These are phyloP conservation scores for Myrmecobius fasciatus DNA, from an alignment of 2,113 vertebrate genomes.

Conservation along the genomic window DNA sequence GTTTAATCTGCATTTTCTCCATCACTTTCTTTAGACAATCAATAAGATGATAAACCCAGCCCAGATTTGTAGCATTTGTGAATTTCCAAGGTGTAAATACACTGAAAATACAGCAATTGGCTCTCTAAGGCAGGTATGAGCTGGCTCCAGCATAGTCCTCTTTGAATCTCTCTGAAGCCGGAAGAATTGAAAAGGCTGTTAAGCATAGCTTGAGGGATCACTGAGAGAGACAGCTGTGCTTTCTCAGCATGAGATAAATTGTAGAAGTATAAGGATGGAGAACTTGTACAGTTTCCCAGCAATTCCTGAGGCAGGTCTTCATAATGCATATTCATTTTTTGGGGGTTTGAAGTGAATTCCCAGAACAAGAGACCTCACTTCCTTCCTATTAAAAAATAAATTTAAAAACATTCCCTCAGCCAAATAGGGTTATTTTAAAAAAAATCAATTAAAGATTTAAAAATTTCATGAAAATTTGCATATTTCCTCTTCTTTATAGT, in stretches of 20 bases:
- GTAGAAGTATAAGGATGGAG: conserved; percentile 7
- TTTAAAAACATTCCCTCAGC: neutral
- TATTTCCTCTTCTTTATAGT: conserved; percentile 49
- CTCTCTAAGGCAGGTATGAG: neutral
- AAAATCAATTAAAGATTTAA: neutral
- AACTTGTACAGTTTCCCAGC: conserved; percentile 15
- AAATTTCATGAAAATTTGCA: neutral
- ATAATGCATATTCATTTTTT: neutral
- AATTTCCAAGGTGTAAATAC: neutral
- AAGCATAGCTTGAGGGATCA: neutral
- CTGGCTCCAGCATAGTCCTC: neutral
- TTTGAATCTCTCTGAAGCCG: neutral
- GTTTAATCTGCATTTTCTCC: neutral
- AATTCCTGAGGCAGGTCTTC: conserved; percentile 32
- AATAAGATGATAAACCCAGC: neutral
- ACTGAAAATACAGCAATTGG: neutral
- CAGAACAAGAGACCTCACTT: conserved; percentile 3
- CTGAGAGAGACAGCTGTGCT: conserved; percentile 6
- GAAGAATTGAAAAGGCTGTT: neutral
- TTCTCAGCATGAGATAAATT: conserved; percentile 15
- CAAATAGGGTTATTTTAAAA: neutral
- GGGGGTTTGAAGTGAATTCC: neutral
- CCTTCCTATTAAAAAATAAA: neutral
- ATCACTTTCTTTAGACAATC: neutral
- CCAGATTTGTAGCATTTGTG: neutral